These are phyloP conservation scores for Tanypteryx hageni DNA, from an alignment of 2,888 invertebrate species.

Conservation along the genomic window DNA sequence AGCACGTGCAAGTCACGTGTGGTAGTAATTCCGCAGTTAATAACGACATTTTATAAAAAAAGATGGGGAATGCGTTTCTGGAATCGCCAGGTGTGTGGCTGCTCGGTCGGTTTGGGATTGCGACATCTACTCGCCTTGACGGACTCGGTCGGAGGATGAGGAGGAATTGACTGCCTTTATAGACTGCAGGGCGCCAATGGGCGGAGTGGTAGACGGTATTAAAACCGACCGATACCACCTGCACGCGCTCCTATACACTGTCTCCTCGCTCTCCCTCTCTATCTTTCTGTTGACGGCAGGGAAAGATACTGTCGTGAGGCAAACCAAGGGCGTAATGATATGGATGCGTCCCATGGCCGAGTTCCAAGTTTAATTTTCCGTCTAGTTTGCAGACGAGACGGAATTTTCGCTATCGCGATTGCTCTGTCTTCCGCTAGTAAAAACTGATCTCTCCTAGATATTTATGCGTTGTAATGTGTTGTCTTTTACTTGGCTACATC, in stretches of 20 bases:
- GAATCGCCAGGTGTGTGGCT: constrained; percentile 43
- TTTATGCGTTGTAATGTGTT: too few relatives aligned
- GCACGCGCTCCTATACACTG: not conserved
- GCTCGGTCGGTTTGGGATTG: not conserved
- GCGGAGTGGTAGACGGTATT: constrained; percentile 15
- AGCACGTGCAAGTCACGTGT: constrained; percentile 54
- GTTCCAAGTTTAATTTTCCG: not conserved
- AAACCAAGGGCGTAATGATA: constrained; percentile 5
- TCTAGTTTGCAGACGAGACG: not conserved
- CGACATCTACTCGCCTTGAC: constrained; percentile 43
- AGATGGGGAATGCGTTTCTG: not conserved
- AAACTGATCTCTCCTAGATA: too few relatives aligned
- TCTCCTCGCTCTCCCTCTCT: not conserved
- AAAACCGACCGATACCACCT: constrained; percentile 41
- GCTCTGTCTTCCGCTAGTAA: not conserved
- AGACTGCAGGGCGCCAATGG: constrained; percentile 63
- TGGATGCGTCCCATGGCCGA: not conserved
- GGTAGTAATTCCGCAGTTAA: constrained; percentile 44
- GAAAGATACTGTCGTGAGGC: not conserved
- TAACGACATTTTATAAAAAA: constrained; percentile 15
- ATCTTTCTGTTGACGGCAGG: not conserved
- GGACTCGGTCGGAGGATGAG: not conserved
- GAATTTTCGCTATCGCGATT: not conserved
- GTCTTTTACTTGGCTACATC: too few relatives aligned
- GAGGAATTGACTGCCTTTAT: not conserved